Conservation (phyloP, 2,113 vertebrate species). For the Rhinolophus ferrumequinum region DNA sequence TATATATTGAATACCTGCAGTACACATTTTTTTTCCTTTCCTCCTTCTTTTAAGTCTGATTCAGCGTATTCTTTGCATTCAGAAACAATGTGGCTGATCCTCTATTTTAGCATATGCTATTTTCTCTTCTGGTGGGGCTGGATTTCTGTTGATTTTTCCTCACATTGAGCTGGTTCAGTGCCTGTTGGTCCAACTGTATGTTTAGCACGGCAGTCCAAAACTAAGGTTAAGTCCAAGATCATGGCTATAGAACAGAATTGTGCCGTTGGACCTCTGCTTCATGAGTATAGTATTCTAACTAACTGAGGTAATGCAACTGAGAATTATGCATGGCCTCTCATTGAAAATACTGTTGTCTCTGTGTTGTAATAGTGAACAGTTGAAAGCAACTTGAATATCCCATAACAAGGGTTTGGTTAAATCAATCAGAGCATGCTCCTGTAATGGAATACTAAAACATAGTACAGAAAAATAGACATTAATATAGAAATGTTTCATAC, state of each 20-base stretch:
- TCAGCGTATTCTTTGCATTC: not conserved
- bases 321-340: not conserved
- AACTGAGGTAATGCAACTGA: not conserved
- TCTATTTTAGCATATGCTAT: not conserved
- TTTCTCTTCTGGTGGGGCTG: not conserved
- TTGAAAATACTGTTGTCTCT: not conserved
- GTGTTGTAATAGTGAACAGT: not conserved
- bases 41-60: not conserved
- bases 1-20: not conserved
- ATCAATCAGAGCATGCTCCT: not conserved
- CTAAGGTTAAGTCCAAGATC: slow-evolving; percentile 5
- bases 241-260: not conserved
- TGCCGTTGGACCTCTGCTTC: not conserved
- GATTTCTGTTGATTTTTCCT: not conserved
- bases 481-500: not conserved
- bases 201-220: not conserved
- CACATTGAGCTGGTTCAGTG: not conserved
- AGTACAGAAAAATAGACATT: not conserved
- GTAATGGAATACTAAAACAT: not conserved
- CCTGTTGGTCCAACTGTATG: not conserved
- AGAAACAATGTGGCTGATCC: not conserved
- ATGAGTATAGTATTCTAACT: not conserved
- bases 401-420: not conserved
- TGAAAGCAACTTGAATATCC: slow-evolving; percentile 22
- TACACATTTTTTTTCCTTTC: not conserved